Conservation (phyloP, 2,113 vertebrate species). For the Naja naja region DNA sequence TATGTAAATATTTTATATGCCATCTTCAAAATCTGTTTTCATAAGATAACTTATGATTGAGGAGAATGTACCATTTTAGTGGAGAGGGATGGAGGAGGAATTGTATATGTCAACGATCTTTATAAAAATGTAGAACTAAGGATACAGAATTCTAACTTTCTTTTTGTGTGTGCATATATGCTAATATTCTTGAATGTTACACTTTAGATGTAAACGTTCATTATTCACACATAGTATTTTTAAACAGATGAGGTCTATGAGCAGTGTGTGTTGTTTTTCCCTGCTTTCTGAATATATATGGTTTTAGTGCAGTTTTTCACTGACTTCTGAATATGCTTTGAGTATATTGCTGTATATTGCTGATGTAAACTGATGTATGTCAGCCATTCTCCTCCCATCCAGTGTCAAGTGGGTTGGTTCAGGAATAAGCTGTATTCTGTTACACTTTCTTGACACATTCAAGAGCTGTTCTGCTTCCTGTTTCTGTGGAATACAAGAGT, state of each 20-base stretch:
- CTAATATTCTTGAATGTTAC: not conserved
- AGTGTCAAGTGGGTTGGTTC: constrained; percentile 38
- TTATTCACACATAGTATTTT: not conserved
- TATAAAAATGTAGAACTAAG: not conserved
- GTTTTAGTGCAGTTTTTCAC: not conserved
- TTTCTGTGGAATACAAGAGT: not conserved
- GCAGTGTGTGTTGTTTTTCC: not conserved
- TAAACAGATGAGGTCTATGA: not conserved
- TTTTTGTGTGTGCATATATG: accelerated
- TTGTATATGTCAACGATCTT: not conserved
- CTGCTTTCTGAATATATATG: not conserved
- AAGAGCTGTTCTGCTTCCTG: constrained; percentile 7
- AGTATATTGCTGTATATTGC: constrained; percentile 1
- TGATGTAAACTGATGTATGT: not conserved
- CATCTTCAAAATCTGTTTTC: not conserved
- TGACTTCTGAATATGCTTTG: not conserved
- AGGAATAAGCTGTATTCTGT: constrained; percentile 25
- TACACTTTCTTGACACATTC: constrained; percentile 6
- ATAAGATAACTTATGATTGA: not conserved
- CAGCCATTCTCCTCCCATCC: constrained; percentile 15
- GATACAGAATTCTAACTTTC: not conserved
- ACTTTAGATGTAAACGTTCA: accelerated
- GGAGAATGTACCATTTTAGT: not conserved
- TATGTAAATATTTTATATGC: not conserved
- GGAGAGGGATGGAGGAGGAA: not conserved